A percentile compares a stretch with the other conserved stretches of the same genome.
Evolutionary conservation across 2,797 vertebrate genomes (phyloP).

Genomic region (Chrosomus eos): DNA sequence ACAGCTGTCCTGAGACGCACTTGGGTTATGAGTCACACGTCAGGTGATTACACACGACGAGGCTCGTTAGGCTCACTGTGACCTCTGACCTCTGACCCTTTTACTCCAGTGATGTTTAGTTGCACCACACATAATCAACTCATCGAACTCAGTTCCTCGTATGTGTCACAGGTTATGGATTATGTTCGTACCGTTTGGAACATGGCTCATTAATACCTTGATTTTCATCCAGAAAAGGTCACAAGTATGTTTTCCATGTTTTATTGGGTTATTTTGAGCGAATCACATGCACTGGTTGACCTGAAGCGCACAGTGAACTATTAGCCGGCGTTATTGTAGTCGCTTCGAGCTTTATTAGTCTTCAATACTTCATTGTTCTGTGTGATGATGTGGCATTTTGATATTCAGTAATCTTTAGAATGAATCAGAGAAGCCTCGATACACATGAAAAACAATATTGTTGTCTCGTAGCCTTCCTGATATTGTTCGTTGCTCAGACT

Average conservation of each 20-base stretch:
- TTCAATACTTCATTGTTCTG: slow-evolving; percentile 33
- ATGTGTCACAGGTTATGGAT: not conserved
- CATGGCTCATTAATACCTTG: not conserved
- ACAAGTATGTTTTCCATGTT: not conserved
- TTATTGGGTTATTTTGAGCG: not conserved
- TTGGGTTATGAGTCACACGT: not conserved
- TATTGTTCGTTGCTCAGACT: no score
- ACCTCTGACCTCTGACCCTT: slow-evolving; percentile 18
- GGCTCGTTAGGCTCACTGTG: not conserved
- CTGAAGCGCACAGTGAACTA: slow-evolving; percentile 2
- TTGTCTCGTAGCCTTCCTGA: no score
- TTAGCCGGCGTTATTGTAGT: not conserved
- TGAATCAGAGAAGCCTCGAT: not conserved
- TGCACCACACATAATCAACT: not conserved
- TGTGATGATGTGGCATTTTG: slow-evolving; percentile 13
- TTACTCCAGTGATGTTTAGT: not conserved
- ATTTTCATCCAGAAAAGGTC: not conserved
- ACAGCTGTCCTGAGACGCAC: not conserved
- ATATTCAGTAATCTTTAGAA: not conserved
- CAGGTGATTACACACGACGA: not conserved
- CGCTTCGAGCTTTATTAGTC: slow-evolving; percentile 6
- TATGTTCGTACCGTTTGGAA: not conserved
- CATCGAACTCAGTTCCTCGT: not conserved
- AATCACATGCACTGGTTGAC: not conserved
- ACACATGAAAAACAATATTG: not conserved